Percentiles rank a stretch among this genome's conserved stretches.
Evolutionary conservation across 2,888 invertebrate genomes (phyloP).

Genomic region (Sepiola atlantica): DNA sequence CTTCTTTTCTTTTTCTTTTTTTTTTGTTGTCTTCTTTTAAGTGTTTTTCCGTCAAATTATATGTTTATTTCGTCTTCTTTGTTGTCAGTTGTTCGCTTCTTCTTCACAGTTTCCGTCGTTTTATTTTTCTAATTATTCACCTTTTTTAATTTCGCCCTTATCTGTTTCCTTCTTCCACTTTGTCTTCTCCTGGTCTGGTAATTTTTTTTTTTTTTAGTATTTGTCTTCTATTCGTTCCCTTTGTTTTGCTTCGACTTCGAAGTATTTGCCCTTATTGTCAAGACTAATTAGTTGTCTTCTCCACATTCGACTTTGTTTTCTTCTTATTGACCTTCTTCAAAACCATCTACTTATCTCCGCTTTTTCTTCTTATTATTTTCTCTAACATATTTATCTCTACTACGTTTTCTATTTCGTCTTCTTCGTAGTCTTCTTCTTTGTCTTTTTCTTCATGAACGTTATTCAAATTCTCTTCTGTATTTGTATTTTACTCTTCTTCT

Average conservation of each 20-base stretch:
- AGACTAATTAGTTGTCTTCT: no score
- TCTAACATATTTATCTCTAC: no score
- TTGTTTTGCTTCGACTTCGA: no score
- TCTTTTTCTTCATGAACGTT: no score
- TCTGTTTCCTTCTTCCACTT: background rate
- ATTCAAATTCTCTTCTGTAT: background rate
- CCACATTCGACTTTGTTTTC: no score
- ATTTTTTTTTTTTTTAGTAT: no score
- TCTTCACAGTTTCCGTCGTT: background rate
- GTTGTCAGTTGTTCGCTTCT: background rate
- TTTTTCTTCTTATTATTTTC: no score
- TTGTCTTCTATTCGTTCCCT: no score
- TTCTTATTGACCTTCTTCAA: no score
- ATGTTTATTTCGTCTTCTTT: background rate
- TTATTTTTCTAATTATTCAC: background rate
- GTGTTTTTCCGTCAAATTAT: background rate
- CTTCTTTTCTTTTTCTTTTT: background rate
- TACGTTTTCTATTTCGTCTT: background rate
- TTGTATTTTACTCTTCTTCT: background rate
- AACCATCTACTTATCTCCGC: no score
- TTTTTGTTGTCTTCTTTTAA: background rate
- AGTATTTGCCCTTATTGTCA: no score
- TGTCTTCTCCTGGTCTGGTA: background rate
- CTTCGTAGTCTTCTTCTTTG: background rate
- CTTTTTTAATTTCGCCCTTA: background rate